Evolutionary conservation across 2,888 invertebrate species (phyloP).

Genomic region (Cryptosula pallasiana): DNA sequence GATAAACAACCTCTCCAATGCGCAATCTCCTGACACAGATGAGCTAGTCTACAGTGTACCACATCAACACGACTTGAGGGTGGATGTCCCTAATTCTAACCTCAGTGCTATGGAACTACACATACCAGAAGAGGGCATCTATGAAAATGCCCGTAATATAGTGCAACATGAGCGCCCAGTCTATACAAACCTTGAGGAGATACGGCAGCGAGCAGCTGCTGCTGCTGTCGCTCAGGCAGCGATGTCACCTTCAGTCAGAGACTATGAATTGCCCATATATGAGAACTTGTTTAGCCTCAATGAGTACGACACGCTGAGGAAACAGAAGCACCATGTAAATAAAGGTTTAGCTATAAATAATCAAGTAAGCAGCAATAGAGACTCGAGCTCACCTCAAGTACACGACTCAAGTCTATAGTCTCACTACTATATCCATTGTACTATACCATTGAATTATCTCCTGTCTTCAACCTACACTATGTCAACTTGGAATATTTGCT

Average conservation of each 20-base stretch:
- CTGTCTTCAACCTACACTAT: too few species aligned
- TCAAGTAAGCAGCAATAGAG: not conserved
- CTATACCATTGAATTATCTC: too few species aligned
- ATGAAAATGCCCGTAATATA: conserved; percentile 18
- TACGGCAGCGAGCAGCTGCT: not conserved
- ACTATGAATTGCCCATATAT: conserved; percentile 10
- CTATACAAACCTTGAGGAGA: conserved; percentile 13
- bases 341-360: not conserved
- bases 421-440: too few species aligned
- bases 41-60: not conserved
- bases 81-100: not conserved
- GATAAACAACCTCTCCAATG: not conserved
- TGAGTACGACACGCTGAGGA: conserved; percentile 11
- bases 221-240: not conserved
- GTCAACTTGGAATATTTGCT: too few species aligned
- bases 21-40: not conserved
- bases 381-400: not conserved
- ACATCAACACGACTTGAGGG: not conserved
- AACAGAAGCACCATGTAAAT: conserved; percentile 22
- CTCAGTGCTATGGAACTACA: not conserved
- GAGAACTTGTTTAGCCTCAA: conserved; percentile 19
- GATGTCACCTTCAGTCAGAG: not conserved
- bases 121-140: not conserved
- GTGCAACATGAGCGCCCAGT: conserved; percentile 4
- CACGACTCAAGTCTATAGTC: not conserved